Evolutionary conservation across 2,888 invertebrate species (phyloP).

Genomic region (Ophion costatus): DNA sequence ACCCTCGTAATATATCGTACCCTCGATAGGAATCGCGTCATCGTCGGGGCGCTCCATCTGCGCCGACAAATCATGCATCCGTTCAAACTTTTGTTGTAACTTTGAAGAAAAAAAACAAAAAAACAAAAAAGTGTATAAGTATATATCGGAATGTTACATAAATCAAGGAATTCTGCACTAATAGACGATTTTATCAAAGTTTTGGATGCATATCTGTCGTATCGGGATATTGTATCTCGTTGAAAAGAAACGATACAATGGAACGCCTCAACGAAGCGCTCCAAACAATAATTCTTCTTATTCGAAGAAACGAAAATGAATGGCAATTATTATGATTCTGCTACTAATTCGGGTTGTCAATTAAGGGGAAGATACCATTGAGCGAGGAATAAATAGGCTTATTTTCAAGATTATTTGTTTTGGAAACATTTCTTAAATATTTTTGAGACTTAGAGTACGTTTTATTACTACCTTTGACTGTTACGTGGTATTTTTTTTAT

Average conservation of each 20-base stretch:
- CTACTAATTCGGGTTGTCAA: background rate
- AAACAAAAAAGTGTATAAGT: background rate
- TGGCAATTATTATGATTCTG: background rate
- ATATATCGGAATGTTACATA: background rate
- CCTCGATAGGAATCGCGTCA: conserved; percentile 78
- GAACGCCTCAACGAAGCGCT: conserved; percentile 55
- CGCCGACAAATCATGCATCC: conserved; percentile 36
- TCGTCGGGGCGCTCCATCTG: conserved; percentile 80
- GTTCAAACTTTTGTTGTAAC: conserved; percentile 50
- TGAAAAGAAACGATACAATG: conserved; percentile 41
- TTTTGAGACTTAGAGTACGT: too few relatives aligned
- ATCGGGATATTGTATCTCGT: background rate
- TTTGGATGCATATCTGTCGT: conserved; percentile 3
- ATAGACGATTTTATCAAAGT: conserved; percentile 3
- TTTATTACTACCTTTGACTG: too few relatives aligned
- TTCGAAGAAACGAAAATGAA: conserved; percentile 1
- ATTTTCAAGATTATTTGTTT: too few relatives aligned
- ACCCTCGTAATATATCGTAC: conserved; percentile 81
- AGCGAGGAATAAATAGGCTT: too few relatives aligned
- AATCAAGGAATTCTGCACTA: conserved; percentile 35
- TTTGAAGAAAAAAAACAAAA: conserved; percentile 14
- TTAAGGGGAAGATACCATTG: background rate
- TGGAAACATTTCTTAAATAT: too few relatives aligned
- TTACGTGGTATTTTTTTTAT: too few relatives aligned
- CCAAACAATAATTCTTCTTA: conserved; percentile 1